Percentiles rank a stretch among this genome's conserved stretches.
phyloP scores from a whole-genome alignment of 2,888 invertebrate species.

The Cryptus viduatorius region DNA sequence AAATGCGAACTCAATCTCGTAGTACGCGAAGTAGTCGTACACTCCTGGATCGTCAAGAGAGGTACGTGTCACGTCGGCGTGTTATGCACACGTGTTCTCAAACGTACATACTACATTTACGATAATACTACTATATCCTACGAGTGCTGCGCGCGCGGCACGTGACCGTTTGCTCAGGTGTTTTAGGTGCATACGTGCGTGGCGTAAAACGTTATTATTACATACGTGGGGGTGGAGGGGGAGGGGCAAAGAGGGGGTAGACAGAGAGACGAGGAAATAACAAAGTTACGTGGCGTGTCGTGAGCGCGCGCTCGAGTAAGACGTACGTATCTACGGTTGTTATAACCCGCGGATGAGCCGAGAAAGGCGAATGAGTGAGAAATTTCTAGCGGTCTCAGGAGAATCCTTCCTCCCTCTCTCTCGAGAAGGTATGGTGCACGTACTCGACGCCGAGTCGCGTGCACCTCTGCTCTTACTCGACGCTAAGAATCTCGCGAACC shows the following conservation, averaged over 20 bases:
- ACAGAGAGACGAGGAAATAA: slow-evolving; percentile 49
- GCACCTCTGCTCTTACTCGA: slow-evolving; percentile 24
- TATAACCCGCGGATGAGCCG: not conserved
- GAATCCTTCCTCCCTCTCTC: not conserved
- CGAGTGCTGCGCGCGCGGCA: slow-evolving; percentile 29
- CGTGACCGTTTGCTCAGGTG: slow-evolving; percentile 66
- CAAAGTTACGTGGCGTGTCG: slow-evolving; percentile 36
- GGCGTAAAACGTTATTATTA: slow-evolving; percentile 33
- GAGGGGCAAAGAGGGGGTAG: no score
- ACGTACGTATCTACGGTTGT: slow-evolving; percentile 13
- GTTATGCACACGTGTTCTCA: slow-evolving; percentile 37
- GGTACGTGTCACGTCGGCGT: slow-evolving; percentile 51
- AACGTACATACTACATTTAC: slow-evolving; percentile 2
- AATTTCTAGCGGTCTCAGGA: slow-evolving; percentile 11
- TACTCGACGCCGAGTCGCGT: slow-evolving; percentile 43
- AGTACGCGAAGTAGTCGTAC: slow-evolving; percentile 6
- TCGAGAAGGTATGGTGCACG: slow-evolving; percentile 12
- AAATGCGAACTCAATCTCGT: slow-evolving; percentile 51
- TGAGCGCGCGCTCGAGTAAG: not conserved
- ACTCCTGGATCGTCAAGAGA: not conserved
- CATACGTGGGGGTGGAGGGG: not conserved
- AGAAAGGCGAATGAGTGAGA: slow-evolving; percentile 30
- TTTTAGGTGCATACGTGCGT: slow-evolving; percentile 48
- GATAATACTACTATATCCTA: slow-evolving; percentile 15
- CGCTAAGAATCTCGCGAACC: not conserved